phyloP scores from a whole-genome alignment of 2,797 vertebrate species.

The Manis crassicaudata region DNA sequence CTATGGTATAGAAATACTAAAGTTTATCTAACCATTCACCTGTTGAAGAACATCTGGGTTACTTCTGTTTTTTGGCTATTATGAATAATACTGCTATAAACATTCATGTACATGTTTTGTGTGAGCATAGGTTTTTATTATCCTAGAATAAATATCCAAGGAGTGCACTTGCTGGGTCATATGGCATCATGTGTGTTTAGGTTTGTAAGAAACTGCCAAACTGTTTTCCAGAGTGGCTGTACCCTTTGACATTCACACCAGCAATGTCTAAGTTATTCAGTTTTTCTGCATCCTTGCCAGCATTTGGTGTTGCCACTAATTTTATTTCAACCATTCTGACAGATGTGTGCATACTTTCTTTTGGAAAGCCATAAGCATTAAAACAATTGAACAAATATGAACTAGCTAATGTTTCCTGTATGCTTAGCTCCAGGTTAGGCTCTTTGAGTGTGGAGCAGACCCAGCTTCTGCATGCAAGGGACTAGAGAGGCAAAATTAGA shows the following conservation, averaged over 20 bases:
- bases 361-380: neutral
- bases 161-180: neutral
- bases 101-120: neutral
- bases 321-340: slow-evolving; percentile 24
- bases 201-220: slow-evolving; percentile 19
- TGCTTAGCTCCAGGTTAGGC: neutral
- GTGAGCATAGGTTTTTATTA: slow-evolving; percentile 26
- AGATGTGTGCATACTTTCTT: neutral
- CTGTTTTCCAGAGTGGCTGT: slow-evolving; percentile 1
- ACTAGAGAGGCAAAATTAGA: neutral
- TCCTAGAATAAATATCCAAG: slow-evolving; percentile 13
- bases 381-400: neutral
- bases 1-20: neutral
- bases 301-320: neutral
- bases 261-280: neutral
- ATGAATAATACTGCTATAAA: neutral
- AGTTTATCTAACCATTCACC: slow-evolving; percentile 11
- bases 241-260: neutral
- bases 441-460: neutral
- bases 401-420: neutral
- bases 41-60: neutral
- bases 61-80: neutral
- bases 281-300: neutral
- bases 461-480: neutral
- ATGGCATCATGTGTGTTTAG: neutral